Evolutionary conservation across 2,113 vertebrate species (phyloP).

Genomic region (Verasper variegatus): DNA sequence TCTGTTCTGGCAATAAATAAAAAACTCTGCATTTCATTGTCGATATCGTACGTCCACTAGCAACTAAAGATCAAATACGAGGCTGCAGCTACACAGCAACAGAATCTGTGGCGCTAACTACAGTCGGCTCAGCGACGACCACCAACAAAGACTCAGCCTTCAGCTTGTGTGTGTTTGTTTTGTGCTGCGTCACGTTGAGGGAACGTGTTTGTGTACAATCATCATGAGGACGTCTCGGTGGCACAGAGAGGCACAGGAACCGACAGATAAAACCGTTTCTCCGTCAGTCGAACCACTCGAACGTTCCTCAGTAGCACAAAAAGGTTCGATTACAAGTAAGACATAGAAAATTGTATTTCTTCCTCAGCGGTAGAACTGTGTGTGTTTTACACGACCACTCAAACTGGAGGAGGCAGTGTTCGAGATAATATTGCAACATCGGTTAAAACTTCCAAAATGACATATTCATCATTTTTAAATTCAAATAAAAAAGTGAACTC

Average conservation of each 20-base stretch:
- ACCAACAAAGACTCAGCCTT: neutral
- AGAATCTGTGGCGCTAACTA: neutral
- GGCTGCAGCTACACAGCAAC: constrained; percentile 8
- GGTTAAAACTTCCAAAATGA: neutral
- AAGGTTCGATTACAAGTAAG: neutral
- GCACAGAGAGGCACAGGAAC: constrained; percentile 41
- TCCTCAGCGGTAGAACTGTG: neutral
- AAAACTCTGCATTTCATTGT: too few species aligned
- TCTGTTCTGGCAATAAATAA: too few species aligned
- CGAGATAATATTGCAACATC: constrained; percentile 21
- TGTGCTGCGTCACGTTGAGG: neutral
- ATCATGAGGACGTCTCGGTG: constrained; percentile 26
- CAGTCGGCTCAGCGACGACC: too few species aligned
- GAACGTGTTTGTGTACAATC: constrained; percentile 36
- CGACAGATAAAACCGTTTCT: constrained; percentile 8
- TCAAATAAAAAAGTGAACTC: neutral
- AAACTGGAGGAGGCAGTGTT: constrained; percentile 7
- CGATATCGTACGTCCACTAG: neutral
- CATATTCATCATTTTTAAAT: neutral
- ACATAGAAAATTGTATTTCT: neutral
- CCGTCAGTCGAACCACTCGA: neutral
- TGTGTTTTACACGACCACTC: neutral
- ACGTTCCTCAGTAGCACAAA: neutral
- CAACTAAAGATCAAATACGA: neutral
- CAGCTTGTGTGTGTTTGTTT: neutral